Conservation (phyloP, 2,888 invertebrate species). For the Tachystola acroxantha region DNA sequence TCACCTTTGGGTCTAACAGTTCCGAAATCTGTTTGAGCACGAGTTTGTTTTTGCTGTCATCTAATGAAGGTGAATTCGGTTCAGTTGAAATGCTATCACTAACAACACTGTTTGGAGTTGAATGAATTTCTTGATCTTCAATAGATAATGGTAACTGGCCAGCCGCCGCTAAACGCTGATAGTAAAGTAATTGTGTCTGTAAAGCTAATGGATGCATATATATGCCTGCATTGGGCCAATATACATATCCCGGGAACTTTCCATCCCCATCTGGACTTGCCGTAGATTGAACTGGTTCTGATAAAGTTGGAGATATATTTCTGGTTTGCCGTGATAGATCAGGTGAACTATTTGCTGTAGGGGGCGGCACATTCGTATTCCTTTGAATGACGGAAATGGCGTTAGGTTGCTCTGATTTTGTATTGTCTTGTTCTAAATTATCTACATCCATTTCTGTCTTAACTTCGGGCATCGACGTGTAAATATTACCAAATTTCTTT, state of each 20-base stretch:
- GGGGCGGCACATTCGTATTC: slow-evolving; percentile 52
- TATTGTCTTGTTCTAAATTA: slow-evolving; percentile 64
- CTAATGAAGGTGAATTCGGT: slow-evolving; percentile 55
- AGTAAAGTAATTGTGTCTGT: slow-evolving; percentile 85
- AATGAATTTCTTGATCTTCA: slow-evolving; percentile 42
- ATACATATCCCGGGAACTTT: slow-evolving; percentile 77
- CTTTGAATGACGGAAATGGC: slow-evolving; percentile 69
- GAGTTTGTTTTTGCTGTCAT: slow-evolving; percentile 58
- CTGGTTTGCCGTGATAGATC: slow-evolving; percentile 49
- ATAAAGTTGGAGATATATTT: slow-evolving; percentile 51
- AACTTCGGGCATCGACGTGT: slow-evolving; percentile 74
- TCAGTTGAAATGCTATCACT: slow-evolving; percentile 40
- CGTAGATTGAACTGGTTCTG: slow-evolving; percentile 59
- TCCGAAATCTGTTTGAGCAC: slow-evolving; percentile 70
- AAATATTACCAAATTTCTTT: slow-evolving; percentile 80
- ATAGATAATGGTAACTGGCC: slow-evolving; percentile 57
- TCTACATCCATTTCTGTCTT: slow-evolving; percentile 79
- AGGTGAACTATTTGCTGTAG: slow-evolving; percentile 65
- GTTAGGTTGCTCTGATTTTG: slow-evolving; percentile 57
- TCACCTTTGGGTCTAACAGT: slow-evolving; percentile 63
- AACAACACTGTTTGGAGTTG: slow-evolving; percentile 45
- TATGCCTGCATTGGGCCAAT: slow-evolving; percentile 84
- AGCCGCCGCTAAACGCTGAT: slow-evolving; percentile 83
- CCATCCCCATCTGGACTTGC: slow-evolving; percentile 49
- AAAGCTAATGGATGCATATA: slow-evolving; percentile 86